Percentiles rank a stretch among this genome's conserved stretches.
These are phyloP conservation scores for Drosophila yakuba DNA, from an alignment of 1,140 invertebrate genomes.

Conservation along the genomic window DNA sequence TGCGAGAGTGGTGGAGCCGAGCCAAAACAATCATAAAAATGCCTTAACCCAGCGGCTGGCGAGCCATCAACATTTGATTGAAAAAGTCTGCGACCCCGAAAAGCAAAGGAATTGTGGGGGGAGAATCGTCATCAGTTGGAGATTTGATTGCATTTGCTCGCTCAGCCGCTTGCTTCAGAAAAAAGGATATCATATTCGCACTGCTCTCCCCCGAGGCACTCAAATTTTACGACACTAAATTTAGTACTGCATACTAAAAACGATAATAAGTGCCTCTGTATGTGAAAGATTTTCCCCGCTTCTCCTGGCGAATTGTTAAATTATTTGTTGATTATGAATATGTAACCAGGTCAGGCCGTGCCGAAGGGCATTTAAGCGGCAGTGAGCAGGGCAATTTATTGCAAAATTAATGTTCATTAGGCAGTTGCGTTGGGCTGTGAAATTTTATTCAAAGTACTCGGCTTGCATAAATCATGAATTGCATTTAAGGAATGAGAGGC, in stretches of 20 bases:
- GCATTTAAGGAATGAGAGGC: background rate
- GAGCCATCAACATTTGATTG: conserved; percentile 74
- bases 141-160: conserved; percentile 74
- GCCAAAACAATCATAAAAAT: conserved; percentile 71
- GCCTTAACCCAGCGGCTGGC: conserved; percentile 51
- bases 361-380: conserved; percentile 7
- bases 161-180: conserved; percentile 3
- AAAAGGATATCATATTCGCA: conserved; percentile 28
- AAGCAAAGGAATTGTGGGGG: conserved; percentile 4
- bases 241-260: conserved; percentile 67
- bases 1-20: conserved; percentile 10
- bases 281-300: conserved; percentile 31
- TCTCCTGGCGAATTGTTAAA: conserved; percentile 67
- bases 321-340: conserved; percentile 61
- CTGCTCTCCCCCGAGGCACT: conserved; percentile 35
- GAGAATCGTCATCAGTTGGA: conserved; percentile 63
- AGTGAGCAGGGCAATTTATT: conserved; percentile 6
- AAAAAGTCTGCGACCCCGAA: conserved; percentile 54
- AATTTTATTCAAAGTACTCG: conserved; percentile 22
- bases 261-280: conserved; percentile 53
- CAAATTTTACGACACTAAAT: conserved; percentile 68
- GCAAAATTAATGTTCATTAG: conserved; percentile 30
- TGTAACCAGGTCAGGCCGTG: conserved; percentile 18
- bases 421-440: conserved; percentile 7
- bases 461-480: conserved; percentile 11